Percentiles rank a stretch among this genome's conserved stretches.
Conservation (phyloP, 2,113 vertebrate species). For the Oplegnathus fasciatus region DNA sequence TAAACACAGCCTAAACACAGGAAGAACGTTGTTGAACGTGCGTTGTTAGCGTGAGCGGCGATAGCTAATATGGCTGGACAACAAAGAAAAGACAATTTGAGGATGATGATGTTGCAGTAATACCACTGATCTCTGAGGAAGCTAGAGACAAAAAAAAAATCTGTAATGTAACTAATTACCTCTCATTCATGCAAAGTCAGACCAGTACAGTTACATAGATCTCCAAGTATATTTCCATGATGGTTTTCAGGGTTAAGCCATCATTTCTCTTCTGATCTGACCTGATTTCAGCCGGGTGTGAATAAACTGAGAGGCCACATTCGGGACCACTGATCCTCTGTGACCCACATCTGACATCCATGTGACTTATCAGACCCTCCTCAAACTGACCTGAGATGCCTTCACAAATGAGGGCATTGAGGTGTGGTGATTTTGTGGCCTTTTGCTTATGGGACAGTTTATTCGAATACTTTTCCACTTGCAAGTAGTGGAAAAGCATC, state of each 20-base stretch:
- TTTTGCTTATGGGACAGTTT: not conserved
- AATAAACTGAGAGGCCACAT: not conserved
- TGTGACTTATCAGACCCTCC: not conserved
- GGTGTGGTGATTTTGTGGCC: not conserved
- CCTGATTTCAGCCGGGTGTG: slow-evolving; percentile 34
- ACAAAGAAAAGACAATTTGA: not conserved
- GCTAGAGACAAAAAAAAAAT: too few relatives aligned
- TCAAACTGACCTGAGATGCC: not conserved
- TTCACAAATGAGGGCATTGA: not conserved
- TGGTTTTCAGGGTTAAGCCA: not conserved
- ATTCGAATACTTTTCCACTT: too few relatives aligned
- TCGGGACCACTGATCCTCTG: not conserved
- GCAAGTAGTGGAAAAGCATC: too few relatives aligned
- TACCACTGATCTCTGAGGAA: not conserved
- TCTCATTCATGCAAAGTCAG: not conserved
- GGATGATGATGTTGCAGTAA: not conserved
- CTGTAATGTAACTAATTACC: not conserved
- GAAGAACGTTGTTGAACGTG: too few relatives aligned
- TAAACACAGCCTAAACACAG: not conserved
- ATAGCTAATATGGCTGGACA: not conserved
- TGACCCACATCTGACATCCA: not conserved
- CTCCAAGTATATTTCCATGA: not conserved
- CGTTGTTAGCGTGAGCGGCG: not conserved
- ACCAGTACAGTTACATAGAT: not conserved
- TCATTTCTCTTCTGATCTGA: slow-evolving; percentile 12